phyloP scores from a whole-genome alignment of 2,888 invertebrate genomes.

The Leptinotarsa haldemani region DNA sequence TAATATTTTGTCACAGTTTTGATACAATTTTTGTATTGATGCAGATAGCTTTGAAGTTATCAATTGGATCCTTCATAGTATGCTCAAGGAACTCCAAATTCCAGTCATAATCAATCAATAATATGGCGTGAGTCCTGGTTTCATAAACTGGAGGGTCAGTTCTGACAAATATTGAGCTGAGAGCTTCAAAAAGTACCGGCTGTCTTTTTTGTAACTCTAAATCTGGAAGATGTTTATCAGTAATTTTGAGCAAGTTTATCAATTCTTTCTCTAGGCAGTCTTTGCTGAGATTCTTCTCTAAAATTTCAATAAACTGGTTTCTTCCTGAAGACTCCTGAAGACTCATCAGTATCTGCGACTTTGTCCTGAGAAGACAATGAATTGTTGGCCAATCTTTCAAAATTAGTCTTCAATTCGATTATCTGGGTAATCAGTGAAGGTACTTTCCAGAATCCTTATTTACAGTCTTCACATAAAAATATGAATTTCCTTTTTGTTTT shows the following conservation, averaged over 20 bases:
- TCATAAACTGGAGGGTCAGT: conserved; percentile 69
- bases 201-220: conserved; percentile 72
- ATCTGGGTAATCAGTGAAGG: no score
- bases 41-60: conserved; percentile 57
- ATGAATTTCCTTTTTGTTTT: no score
- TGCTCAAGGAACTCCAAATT: conserved; percentile 75
- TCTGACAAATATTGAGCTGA: conserved; percentile 74
- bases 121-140: conserved; percentile 77
- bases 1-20: conserved; percentile 37
- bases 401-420: no score
- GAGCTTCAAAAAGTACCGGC: conserved; percentile 65
- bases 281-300: conserved; percentile 64
- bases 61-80: conserved; percentile 68
- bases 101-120: conserved; percentile 74
- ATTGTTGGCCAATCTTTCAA: no score
- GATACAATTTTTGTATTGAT: conserved; percentile 48
- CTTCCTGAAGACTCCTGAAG: no score
- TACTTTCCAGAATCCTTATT: no score
- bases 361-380: no score
- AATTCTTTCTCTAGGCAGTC: conserved; percentile 70
- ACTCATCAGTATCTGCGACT: no score
- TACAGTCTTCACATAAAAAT: no score
- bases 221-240: conserved; percentile 77
- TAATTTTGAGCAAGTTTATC: conserved; percentile 71
- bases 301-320: conserved; percentile 70